Percentiles rank a stretch among this genome's conserved stretches.
These are phyloP conservation scores for Philopotamus ludificatus DNA, from an alignment of 1,140 invertebrate genomes.

Conservation along the genomic window DNA sequence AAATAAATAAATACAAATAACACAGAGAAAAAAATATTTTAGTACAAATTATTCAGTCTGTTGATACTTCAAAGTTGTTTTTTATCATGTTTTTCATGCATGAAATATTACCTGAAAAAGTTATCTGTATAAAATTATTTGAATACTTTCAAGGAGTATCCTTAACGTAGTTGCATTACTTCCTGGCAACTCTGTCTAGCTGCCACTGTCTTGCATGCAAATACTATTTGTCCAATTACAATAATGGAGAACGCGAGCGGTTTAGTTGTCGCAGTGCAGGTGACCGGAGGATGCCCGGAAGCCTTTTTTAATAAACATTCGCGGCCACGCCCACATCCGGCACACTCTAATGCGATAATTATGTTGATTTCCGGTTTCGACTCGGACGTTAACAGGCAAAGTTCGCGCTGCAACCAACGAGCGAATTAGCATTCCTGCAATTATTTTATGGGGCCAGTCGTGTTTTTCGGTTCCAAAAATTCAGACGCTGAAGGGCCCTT, in stretches of 20 bases:
- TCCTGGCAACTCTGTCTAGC: too few species aligned
- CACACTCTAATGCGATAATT: constrained; percentile 34
- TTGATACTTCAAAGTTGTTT: too few species aligned
- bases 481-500: constrained; percentile 8
- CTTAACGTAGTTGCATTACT: too few species aligned
- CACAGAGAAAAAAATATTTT: too few species aligned
- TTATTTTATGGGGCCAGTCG: constrained; percentile 25
- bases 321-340: neutral
- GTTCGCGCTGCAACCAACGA: constrained; percentile 21
- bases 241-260: constrained; percentile 17
- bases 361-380: constrained; percentile 27
- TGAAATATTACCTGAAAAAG: too few species aligned
- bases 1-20: too few species aligned
- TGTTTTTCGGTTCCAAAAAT: neutral
- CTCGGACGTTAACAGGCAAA: constrained; percentile 32
- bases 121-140: too few species aligned
- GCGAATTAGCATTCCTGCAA: constrained; percentile 32
- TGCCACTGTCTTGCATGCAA: too few species aligned
- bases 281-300: neutral
- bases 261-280: constrained; percentile 15
- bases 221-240: constrained; percentile 28
- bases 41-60: too few species aligned
- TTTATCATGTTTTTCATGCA: too few species aligned
- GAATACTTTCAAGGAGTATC: too few species aligned
- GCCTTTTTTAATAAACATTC: constrained; percentile 23